Percentiles rank a stretch among this genome's conserved stretches.
Evolutionary conservation across 2,888 invertebrate species (phyloP).

Genomic region (Buathra laborator): DNA sequence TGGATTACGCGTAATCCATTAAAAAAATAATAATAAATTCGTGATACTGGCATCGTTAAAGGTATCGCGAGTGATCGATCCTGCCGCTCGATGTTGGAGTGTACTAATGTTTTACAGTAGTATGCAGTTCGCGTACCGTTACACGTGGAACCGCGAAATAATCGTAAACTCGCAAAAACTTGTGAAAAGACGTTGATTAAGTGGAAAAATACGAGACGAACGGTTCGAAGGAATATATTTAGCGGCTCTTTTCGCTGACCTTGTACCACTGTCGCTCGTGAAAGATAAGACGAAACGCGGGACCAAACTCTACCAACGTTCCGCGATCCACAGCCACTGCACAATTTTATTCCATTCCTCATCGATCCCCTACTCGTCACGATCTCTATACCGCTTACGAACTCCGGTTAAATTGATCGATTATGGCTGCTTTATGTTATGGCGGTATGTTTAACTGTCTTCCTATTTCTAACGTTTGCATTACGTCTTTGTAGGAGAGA

Average conservation of each 20-base stretch:
- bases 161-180: slow-evolving; percentile 97
- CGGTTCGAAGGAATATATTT: slow-evolving; percentile 55
- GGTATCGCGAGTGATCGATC: slow-evolving; percentile 76
- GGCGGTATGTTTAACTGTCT: slow-evolving; percentile 79
- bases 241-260: slow-evolving; percentile 63
- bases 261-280: slow-evolving; percentile 67
- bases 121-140: slow-evolving; percentile 93
- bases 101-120: slow-evolving; percentile 86
- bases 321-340: slow-evolving; percentile 11
- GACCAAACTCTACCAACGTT: neutral
- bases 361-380: slow-evolving; percentile 40
- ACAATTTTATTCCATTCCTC: slow-evolving; percentile 32
- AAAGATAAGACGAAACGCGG: slow-evolving; percentile 54
- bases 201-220: slow-evolving; percentile 25
- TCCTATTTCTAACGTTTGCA: slow-evolving; percentile 47
- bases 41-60: slow-evolving; percentile 78
- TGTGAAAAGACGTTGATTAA: slow-evolving; percentile 95
- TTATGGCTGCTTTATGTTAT: slow-evolving; percentile 83
- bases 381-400: slow-evolving; percentile 10
- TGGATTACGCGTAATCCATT: neutral
- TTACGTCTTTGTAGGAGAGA: slow-evolving; percentile 17
- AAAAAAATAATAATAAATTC: slow-evolving; percentile 18
- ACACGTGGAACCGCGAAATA: slow-evolving; percentile 97
- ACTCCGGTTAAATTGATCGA: slow-evolving; percentile 59
- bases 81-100: slow-evolving; percentile 84